These are phyloP conservation scores for Tetheella fluctuosa DNA, from an alignment of 2,888 invertebrate genomes.

Conservation along the genomic window DNA sequence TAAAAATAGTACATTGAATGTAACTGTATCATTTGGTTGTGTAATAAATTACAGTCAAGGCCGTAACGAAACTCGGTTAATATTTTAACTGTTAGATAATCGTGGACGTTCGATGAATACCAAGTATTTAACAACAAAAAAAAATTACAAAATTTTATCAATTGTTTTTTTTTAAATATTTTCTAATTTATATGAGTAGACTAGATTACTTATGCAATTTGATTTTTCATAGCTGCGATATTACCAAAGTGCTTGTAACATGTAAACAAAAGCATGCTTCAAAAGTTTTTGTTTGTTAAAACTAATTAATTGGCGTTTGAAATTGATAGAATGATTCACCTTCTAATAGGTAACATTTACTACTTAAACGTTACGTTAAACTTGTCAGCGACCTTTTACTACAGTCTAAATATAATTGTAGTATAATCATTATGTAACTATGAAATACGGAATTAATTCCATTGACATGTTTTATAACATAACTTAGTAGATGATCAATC, in stretches of 20 bases:
- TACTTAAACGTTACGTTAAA: neutral
- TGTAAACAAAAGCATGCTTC: too few relatives aligned
- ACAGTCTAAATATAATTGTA: neutral
- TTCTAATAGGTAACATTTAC: too few relatives aligned
- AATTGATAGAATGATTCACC: too few relatives aligned
- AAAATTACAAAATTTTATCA: too few relatives aligned
- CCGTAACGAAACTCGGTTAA: constrained; percentile 10
- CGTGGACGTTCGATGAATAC: neutral
- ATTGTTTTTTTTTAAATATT: too few relatives aligned
- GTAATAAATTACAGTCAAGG: constrained; percentile 11
- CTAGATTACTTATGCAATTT: too few relatives aligned
- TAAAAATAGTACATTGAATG: neutral
- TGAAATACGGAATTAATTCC: neutral
- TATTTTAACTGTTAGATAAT: constrained; percentile 2
- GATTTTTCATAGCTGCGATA: too few relatives aligned
- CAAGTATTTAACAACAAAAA: neutral
- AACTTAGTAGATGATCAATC: neutral
- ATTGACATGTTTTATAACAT: neutral
- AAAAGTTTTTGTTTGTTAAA: too few relatives aligned
- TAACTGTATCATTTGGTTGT: neutral
- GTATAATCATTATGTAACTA: constrained; percentile 1
- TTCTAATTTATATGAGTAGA: too few relatives aligned
- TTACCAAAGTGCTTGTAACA: too few relatives aligned
- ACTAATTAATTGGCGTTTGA: too few relatives aligned
- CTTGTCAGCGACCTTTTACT: neutral